phyloP scores from a whole-genome alignment of 2,797 vertebrate species.

The Hoplostethus atlanticus region DNA sequence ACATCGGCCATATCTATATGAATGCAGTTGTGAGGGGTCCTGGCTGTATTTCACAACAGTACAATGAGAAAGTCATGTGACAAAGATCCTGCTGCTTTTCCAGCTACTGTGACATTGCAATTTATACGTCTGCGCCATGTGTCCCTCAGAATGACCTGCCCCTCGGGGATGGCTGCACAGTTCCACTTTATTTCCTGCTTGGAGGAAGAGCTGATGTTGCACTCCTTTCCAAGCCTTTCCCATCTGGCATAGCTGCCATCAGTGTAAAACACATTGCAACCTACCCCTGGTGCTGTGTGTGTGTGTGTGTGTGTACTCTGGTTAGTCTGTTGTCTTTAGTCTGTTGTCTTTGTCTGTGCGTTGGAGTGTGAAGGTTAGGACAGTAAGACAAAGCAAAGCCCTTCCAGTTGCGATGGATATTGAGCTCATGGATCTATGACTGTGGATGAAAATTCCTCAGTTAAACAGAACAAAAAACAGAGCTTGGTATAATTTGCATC shows the following conservation, averaged over 20 bases:
- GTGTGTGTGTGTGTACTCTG: slow-evolving; percentile 3
- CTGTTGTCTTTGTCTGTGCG: slow-evolving; percentile 8
- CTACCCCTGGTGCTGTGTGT: slow-evolving; percentile 19
- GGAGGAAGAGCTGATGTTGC: slow-evolving; percentile 61
- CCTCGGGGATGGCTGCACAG: slow-evolving; percentile 23
- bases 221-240: slow-evolving; percentile 41
- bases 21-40: slow-evolving; percentile 3
- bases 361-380: slow-evolving; percentile 50
- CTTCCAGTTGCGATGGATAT: slow-evolving; percentile 6
- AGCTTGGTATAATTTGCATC: slow-evolving; percentile 31
- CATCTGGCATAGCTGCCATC: slow-evolving; percentile 18
- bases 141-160: slow-evolving; percentile 30
- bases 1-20: slow-evolving; percentile 11
- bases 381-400: slow-evolving; percentile 12
- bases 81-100: background rate
- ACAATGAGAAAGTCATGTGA: slow-evolving; percentile 34
- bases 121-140: slow-evolving; percentile 13
- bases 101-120: slow-evolving; percentile 35
- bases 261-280: slow-evolving; percentile 2
- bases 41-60: slow-evolving; percentile 13
- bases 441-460: slow-evolving; percentile 15
- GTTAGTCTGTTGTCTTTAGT: background rate
- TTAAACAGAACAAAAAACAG: slow-evolving; percentile 25
- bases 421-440: slow-evolving; percentile 12
- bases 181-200: slow-evolving; percentile 39